Base-by-base conservation (phyloP, 2,888 invertebrate genomes). In the Stenotaenia linearis region DNA sequence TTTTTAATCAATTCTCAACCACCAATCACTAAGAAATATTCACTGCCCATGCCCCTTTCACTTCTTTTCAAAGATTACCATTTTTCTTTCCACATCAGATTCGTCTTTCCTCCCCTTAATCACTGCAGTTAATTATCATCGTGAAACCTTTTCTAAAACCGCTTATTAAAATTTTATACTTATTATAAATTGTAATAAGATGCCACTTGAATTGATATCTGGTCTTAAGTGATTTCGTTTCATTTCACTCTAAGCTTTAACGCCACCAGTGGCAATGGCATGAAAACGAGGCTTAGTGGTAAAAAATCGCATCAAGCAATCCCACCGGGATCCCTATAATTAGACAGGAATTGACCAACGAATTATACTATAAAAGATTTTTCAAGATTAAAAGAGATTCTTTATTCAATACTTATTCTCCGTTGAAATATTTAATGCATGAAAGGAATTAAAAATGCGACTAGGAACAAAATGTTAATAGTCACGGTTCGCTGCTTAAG, bases 1-100 rank as follows among this genome's bases (percentile, higher is more conserved):
- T 61, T 61, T 61, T 61, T 61, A 61, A 61, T 61, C 61, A 61
- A 61, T 61, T 61, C 61, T 61, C 61, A 61, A 45, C 61, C 61
- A 61, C 61, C 61, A 61, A 61, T 61, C 61, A 61, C 61, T 61
- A 61, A 61, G 61, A 61, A 61, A 61, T 61, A 61, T 61, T 61
- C 61, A 61, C 61, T 61, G 61, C 61, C 61, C 61, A 61, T 61
- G 61, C 61, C 61, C 61, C 15, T 25, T 61, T 25, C 61, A 61
- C 61, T 61, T 61, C 45, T 45, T 61, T 25, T 61, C 23, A 23
- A 7, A 61, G 61, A 61, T 61, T 61, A 61, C 61, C 61, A 61
- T 61, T 61, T 25, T 61, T 61, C 61, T 25, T 61, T 61, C 23
- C 23, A 25, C 61, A n/a, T 61, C 61, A 25, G n/a, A 61, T 61